phyloP scores from a whole-genome alignment of 2,113 vertebrate species.

The Onychostruthus taczanowskii region DNA sequence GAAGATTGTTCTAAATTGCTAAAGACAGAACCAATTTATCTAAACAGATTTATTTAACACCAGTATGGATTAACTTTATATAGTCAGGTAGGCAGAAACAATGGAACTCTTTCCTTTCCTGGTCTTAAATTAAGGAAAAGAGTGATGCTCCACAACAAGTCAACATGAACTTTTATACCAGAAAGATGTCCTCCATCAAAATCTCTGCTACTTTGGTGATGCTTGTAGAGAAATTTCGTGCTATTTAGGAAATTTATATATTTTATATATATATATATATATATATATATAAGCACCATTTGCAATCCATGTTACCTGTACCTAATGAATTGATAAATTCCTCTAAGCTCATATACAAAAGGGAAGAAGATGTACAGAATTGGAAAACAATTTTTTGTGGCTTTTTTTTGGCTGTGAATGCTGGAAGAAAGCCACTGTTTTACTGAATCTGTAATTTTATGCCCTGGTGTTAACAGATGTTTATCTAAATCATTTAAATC shows the following conservation, averaged over 20 bases:
- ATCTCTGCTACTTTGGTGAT: not conserved
- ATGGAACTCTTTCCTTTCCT: not conserved
- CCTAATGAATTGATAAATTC: not conserved
- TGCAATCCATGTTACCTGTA: not conserved
- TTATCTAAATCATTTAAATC: conserved; percentile 74
- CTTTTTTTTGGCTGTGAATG: not conserved
- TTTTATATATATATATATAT: not conserved
- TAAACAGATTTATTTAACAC: conserved; percentile 38
- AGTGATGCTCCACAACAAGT: not conserved
- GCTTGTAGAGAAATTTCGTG: not conserved
- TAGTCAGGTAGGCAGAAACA: not conserved
- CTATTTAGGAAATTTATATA: not conserved
- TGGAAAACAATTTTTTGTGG: not conserved
- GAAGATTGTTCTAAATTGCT: conserved; percentile 55
- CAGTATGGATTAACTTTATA: not conserved
- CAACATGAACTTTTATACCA: not conserved
- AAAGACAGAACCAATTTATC: conserved; percentile 41
- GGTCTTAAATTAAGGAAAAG: not conserved
- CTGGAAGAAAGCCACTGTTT: conserved; percentile 30
- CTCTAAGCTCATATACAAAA: not conserved
- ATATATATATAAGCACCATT: not conserved
- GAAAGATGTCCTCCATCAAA: not conserved
- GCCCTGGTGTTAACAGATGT: conserved; percentile 55
- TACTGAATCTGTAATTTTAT: conserved; percentile 37
- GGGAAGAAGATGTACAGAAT: not conserved